Evolutionary conservation across 1,140 invertebrate genomes (phyloP).

Genomic region (Ylistrum balloti): DNA sequence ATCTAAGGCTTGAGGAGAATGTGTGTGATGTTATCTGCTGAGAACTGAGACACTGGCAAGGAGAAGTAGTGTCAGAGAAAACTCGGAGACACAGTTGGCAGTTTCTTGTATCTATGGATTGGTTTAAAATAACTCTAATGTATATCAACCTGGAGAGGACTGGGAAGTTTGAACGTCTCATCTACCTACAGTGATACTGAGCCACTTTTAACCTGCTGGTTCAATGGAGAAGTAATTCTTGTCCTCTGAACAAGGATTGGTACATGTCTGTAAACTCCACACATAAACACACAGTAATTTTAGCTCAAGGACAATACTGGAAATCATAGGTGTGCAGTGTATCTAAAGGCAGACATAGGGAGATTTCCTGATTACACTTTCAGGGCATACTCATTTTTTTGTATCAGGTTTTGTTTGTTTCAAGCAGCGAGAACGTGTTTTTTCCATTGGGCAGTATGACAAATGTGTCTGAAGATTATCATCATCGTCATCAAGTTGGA

Average conservation of each 20-base stretch:
- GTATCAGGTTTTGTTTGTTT: constrained; percentile 2
- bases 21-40: background rate
- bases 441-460: constrained; percentile 24
- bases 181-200: background rate
- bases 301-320: background rate
- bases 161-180: background rate
- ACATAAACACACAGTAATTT: background rate
- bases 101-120: background rate
- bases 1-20: background rate
- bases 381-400: background rate
- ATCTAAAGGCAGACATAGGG: background rate
- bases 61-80: background rate
- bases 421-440: background rate
- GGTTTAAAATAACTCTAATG: background rate
- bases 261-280: background rate
- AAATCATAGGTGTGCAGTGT: background rate
- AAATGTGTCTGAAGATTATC: constrained; percentile 35
- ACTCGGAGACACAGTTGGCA: background rate
- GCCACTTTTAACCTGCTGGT: background rate
- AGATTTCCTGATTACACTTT: constrained; percentile 8
- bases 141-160: background rate
- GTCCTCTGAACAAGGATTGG: background rate
- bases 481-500: background rate
- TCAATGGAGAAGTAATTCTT: background rate
- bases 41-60: background rate